Conservation (phyloP, 2,797 vertebrate species). For the Mycteria americana region DNA sequence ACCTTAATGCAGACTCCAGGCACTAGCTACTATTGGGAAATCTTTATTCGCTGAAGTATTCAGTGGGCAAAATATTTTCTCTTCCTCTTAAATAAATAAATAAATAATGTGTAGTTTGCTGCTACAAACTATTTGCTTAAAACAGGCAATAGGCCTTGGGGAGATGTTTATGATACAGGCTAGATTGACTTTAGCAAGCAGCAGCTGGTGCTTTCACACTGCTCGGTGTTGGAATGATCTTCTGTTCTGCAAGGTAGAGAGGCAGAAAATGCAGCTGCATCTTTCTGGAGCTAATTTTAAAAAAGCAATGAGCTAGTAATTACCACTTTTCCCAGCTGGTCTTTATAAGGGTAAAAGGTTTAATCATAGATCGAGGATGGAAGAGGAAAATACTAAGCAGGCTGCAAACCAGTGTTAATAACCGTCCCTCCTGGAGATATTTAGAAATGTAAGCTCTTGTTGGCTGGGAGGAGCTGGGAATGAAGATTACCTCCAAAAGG, state of each 20-base stretch:
- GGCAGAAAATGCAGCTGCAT: slow-evolving; percentile 53
- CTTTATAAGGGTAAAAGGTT: slow-evolving; percentile 22
- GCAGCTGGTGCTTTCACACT: slow-evolving; percentile 52
- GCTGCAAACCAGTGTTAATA: background rate
- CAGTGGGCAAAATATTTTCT: background rate
- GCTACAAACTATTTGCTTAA: slow-evolving; percentile 51
- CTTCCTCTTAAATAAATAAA: slow-evolving; percentile 12
- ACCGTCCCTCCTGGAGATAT: background rate
- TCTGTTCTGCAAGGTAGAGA: background rate
- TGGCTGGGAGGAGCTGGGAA: background rate
- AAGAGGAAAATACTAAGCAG: background rate
- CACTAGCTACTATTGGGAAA: background rate
- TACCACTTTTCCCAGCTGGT: slow-evolving; percentile 32
- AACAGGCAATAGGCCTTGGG: slow-evolving; percentile 14
- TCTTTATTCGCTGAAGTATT: slow-evolving; percentile 1
- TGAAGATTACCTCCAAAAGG: background rate
- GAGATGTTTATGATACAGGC: slow-evolving; percentile 19
- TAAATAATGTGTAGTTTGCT: slow-evolving; percentile 28
- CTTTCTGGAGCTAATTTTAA: slow-evolving; percentile 45
- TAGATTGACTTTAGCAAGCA: slow-evolving; percentile 43
- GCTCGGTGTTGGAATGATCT: slow-evolving; percentile 14
- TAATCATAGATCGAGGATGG: background rate
- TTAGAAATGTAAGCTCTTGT: background rate
- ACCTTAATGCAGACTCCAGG: background rate
- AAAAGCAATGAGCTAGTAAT: slow-evolving; percentile 28